A percentile compares a stretch with the other conserved stretches of the same genome.
phyloP scores from a whole-genome alignment of 2,888 invertebrate genomes.

The Troides aeacus region DNA sequence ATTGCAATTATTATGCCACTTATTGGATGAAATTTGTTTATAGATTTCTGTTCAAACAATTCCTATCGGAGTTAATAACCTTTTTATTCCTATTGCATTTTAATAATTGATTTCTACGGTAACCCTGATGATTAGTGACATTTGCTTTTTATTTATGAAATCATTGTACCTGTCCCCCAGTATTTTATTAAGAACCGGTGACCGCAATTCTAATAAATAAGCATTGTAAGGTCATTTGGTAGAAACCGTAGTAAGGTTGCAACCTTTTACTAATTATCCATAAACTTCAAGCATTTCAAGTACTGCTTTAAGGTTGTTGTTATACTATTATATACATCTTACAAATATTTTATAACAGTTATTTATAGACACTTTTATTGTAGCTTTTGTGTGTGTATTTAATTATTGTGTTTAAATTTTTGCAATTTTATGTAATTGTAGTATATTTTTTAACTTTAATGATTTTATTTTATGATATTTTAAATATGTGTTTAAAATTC shows the following conservation, averaged over 20 bases:
- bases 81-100: too few species aligned
- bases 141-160: neutral
- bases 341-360: neutral
- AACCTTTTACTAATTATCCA: neutral
- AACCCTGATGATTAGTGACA: neutral
- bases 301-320: neutral
- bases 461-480: too few species aligned
- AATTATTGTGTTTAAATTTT: too few species aligned
- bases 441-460: too few species aligned
- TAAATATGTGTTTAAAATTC: too few species aligned
- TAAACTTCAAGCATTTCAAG: neutral
- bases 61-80: too few species aligned
- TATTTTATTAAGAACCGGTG: slow-evolving; percentile 4
- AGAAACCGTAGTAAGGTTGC: slow-evolving; percentile 2
- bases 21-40: too few species aligned
- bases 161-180: neutral
- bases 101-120: neutral
- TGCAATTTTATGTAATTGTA: too few species aligned
- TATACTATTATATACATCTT: neutral
- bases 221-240: neutral
- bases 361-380: too few species aligned
- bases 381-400: too few species aligned
- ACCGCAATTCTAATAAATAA: slow-evolving; percentile 6
- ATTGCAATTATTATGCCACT: too few species aligned
- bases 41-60: too few species aligned